Evolutionary conservation across 1,140 invertebrate genomes (phyloP).

Genomic region (Subanguina moxae): DNA sequence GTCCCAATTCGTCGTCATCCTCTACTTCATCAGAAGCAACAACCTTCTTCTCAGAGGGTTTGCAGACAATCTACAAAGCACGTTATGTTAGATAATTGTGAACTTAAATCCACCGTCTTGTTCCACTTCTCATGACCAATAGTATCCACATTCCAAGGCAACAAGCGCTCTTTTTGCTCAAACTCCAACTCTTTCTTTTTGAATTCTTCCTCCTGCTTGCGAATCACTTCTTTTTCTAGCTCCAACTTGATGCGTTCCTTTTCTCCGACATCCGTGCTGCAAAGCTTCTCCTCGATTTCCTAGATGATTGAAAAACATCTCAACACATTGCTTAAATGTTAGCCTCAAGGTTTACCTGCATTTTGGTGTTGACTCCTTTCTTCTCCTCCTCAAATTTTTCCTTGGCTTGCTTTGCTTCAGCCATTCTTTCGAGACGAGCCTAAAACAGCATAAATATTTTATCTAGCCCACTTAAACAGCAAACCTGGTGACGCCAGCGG

Average conservation of each 20-base stretch:
- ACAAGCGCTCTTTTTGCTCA: conserved; percentile 78
- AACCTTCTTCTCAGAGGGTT: conserved; percentile 61
- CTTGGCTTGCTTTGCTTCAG: conserved; percentile 74
- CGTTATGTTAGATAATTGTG: no score
- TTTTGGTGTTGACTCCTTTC: conserved; percentile 16
- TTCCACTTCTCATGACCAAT: conserved; percentile 92
- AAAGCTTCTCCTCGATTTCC: conserved; percentile 46
- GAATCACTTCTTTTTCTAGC: conserved; percentile 65
- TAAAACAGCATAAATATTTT: no score
- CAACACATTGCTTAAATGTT: no score
- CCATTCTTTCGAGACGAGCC: conserved; percentile 89
- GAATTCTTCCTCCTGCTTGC: conserved; percentile 62
- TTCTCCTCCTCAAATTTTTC: conserved; percentile 60
- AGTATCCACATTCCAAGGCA: conserved; percentile 96
- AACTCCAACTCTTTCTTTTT: conserved; percentile 73
- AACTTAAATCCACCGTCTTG: conserved; percentile 71
- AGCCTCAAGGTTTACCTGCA: conserved; percentile 23
- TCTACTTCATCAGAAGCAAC: conserved; percentile 60
- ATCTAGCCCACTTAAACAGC: no score
- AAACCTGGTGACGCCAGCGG: conserved; percentile 84
- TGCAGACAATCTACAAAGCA: conserved; percentile 73
- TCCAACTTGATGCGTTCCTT: conserved; percentile 54
- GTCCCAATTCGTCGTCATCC: conserved; percentile 68
- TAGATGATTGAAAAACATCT: conserved; percentile 19
- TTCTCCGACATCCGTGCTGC: conserved; percentile 25